Evolutionary conservation across 1,140 invertebrate species (phyloP).

Genomic region (Argopecten irradians): DNA sequence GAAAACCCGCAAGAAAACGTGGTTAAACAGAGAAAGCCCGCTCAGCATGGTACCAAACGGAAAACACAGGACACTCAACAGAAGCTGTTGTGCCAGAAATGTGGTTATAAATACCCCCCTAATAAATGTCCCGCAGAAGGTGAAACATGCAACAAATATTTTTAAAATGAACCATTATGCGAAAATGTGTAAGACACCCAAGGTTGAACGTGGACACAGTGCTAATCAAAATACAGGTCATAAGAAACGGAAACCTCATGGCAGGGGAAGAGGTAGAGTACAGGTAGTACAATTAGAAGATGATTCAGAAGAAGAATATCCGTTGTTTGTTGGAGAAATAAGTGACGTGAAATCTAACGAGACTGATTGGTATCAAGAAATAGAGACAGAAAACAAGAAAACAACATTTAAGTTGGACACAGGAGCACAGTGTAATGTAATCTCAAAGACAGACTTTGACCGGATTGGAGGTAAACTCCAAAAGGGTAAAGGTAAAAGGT

Average conservation of each 20-base stretch:
- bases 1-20: neutral
- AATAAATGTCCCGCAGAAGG: slow-evolving; percentile 34
- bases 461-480: neutral
- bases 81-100: too few relatives aligned
- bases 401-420: slow-evolving; percentile 38
- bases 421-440: slow-evolving; percentile 30
- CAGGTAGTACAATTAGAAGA: neutral
- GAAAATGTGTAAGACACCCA: neutral
- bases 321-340: neutral
- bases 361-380: neutral
- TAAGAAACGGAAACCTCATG: too few relatives aligned
- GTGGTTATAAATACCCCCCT: neutral
- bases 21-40: neutral
- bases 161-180: slow-evolving; percentile 31
- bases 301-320: neutral
- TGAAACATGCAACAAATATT: slow-evolving; percentile 4
- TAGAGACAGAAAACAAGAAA: neutral
- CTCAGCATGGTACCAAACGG: too few relatives aligned
- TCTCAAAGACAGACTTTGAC: neutral
- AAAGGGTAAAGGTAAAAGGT: neutral
- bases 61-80: too few relatives aligned
- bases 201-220: too few relatives aligned
- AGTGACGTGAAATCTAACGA: neutral
- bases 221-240: too few relatives aligned
- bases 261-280: neutral